Percentiles rank a stretch among this genome's conserved stretches.
These are phyloP conservation scores for Pinna nobilis DNA, from an alignment of 1,140 invertebrate genomes.

Conservation along the genomic window DNA sequence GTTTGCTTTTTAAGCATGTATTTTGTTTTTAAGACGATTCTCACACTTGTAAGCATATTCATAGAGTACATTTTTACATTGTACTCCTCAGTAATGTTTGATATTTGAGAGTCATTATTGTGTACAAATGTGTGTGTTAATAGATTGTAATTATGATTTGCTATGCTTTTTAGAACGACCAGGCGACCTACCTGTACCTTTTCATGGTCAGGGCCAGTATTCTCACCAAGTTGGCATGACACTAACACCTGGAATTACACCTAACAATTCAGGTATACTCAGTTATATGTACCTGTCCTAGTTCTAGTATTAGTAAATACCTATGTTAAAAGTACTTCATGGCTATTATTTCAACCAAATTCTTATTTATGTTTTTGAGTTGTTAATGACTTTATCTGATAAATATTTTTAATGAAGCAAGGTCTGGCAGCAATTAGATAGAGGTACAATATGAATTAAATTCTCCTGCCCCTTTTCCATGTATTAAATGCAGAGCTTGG, in stretches of 20 bases:
- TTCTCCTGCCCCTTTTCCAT: too few species aligned
- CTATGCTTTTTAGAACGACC: slow-evolving; percentile 49
- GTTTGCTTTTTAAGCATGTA: slow-evolving; percentile 1
- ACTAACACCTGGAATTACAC: slow-evolving; percentile 64
- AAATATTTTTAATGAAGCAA: too few species aligned
- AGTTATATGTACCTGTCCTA: too few species aligned
- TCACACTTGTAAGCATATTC: background rate
- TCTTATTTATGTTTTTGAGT: too few species aligned
- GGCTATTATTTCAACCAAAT: too few species aligned
- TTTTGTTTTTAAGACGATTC: background rate
- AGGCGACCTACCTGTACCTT: slow-evolving; percentile 68
- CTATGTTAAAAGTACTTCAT: too few species aligned
- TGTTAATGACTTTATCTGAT: too few species aligned
- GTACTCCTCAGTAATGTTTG: background rate
- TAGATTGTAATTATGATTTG: background rate
- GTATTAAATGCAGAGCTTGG: too few species aligned
- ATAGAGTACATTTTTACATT: background rate
- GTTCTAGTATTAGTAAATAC: too few species aligned
- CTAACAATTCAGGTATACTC: slow-evolving; percentile 69
- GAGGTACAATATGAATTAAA: too few species aligned
- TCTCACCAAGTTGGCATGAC: slow-evolving; percentile 70
- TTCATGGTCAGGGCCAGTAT: slow-evolving; percentile 72
- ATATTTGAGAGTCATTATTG: too few species aligned
- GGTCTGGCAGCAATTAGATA: too few species aligned
- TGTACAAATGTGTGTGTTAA: background rate